Evolutionary conservation across 2,888 invertebrate genomes (phyloP).

Genomic region (Tiliacea citrago): DNA sequence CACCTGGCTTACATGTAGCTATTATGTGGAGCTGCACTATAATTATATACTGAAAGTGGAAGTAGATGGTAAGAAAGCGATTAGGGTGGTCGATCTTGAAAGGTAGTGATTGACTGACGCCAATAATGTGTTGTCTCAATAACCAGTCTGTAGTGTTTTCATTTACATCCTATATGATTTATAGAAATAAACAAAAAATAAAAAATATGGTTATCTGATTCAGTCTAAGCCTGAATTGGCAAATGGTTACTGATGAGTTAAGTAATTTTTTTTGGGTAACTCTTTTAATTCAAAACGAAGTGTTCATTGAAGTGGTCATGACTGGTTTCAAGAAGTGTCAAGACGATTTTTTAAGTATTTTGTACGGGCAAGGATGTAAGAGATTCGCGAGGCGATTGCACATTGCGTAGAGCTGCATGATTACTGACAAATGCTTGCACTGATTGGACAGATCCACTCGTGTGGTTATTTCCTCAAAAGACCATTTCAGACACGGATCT

Average conservation of each 20-base stretch:
- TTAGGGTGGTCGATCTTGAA: background rate
- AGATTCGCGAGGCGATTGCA: background rate
- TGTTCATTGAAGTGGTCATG: background rate
- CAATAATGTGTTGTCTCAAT: background rate
- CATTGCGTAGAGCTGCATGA: background rate
- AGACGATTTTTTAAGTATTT: background rate
- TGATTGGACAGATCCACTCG: too few species aligned
- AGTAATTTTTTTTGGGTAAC: background rate
- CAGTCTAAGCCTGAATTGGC: background rate
- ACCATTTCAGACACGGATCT: too few species aligned
- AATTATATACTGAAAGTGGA: conserved; percentile 51
- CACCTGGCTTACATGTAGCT: conserved; percentile 38
- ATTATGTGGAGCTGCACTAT: conserved; percentile 26
- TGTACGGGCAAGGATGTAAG: background rate
- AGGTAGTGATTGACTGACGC: background rate
- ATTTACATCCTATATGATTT: background rate
- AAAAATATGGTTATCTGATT: background rate
- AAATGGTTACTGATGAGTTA: background rate
- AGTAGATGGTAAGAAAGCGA: conserved; percentile 4
- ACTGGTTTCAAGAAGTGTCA: background rate
- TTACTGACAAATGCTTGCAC: too few species aligned
- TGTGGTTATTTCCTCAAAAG: too few species aligned
- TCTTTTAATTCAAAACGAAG: background rate
- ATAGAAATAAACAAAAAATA: background rate
- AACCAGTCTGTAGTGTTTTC: background rate